Percentiles rank a stretch among this genome's conserved stretches.
These are phyloP conservation scores for Pterocles gutturalis DNA, from an alignment of 2,113 vertebrate genomes.

Conservation along the genomic window DNA sequence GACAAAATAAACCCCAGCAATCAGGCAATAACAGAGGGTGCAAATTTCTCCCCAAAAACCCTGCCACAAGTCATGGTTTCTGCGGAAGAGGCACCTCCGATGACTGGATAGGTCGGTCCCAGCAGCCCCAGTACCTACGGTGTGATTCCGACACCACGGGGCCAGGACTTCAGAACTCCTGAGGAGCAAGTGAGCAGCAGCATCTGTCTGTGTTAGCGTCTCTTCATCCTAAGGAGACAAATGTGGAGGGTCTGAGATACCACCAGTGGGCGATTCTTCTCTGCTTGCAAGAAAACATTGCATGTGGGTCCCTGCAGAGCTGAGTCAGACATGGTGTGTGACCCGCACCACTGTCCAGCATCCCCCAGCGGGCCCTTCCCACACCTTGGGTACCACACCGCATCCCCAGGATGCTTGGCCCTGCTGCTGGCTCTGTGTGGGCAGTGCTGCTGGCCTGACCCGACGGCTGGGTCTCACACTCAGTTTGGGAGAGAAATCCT, in stretches of 20 bases:
- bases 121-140: neutral
- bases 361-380: accelerated
- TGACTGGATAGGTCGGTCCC: neutral
- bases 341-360: accelerated
- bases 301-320: neutral
- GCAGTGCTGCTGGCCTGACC: neutral
- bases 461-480: neutral
- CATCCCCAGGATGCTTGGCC: neutral
- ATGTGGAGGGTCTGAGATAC: neutral
- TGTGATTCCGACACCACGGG: neutral
- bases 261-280: neutral
- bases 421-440: neutral
- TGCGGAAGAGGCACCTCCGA: neutral
- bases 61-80: neutral
- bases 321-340: accelerated
- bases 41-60: neutral
- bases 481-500: neutral
- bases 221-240: neutral
- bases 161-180: neutral
- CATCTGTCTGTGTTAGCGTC: neutral
- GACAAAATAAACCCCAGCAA: neutral
- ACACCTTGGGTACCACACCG: accelerated
- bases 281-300: neutral
- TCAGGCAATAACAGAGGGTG: neutral
- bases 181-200: neutral